A percentile compares a stretch with the other conserved stretches of the same genome.
These are phyloP conservation scores for Cryptoblepharus egeriae DNA, from an alignment of 2,797 vertebrate genomes.

Conservation along the genomic window DNA sequence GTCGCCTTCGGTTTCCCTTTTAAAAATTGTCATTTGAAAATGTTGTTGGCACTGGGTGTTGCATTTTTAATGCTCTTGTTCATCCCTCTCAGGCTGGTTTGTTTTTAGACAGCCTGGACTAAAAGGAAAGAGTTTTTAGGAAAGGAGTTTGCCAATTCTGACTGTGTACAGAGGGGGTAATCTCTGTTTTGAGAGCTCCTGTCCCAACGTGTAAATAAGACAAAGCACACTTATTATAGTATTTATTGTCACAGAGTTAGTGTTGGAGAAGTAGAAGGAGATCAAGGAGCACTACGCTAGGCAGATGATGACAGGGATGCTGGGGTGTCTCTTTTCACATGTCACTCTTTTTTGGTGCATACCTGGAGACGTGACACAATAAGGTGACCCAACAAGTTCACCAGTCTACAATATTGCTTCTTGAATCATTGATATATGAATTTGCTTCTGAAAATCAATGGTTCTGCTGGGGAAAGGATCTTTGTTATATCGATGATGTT, in stretches of 20 bases:
- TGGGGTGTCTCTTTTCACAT: too few relatives aligned
- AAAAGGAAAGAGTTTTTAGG: neutral
- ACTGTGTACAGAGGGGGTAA: neutral
- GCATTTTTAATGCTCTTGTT: neutral
- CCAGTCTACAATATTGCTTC: too few relatives aligned
- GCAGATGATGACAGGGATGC: neutral
- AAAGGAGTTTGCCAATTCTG: neutral
- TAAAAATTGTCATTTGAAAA: neutral
- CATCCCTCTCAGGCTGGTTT: neutral
- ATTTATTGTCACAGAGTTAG: neutral
- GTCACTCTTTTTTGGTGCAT: neutral
- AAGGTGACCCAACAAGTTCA: too few relatives aligned
- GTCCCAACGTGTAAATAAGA: neutral
- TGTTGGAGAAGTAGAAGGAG: neutral
- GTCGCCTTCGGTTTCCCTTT: neutral
- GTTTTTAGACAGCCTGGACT: neutral
- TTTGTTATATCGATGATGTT: too few relatives aligned
- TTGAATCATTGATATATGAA: neutral
- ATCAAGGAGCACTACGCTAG: neutral
- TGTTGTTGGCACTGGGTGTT: neutral
- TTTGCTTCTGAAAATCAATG: neutral
- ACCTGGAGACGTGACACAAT: neutral
- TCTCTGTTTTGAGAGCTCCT: neutral
- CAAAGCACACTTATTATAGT: neutral
- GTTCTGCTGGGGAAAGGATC: neutral